Evolutionary conservation across 2,113 vertebrate genomes (phyloP), one percentile per base, ranked within the genome.

Genomic region (Pyxicephalus adspersus): DNA sequence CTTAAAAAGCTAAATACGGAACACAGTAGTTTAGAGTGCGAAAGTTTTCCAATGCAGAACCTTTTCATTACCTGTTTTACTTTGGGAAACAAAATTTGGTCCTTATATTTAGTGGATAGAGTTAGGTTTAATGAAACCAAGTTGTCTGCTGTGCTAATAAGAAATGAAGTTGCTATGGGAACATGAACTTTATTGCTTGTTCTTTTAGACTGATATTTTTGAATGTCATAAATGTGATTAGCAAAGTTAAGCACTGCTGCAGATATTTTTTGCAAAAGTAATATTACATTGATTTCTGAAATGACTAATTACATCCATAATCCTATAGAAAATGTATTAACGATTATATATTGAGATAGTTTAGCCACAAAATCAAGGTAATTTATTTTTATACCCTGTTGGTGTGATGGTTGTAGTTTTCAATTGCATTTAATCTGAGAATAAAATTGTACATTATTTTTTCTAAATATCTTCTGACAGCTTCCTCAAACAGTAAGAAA

Each of bases 201-300:
- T 71, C 55, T 80, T 63, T 80, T 80, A 52, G 75, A 68, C 65
- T 80, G 65, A 71, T 80, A 80, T 71, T 80, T 71, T 80, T 80
- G 77, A 80, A 80, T 80, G 77, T 80, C 77, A 80, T 70, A 71
- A 71, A 80, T 80, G 55, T 80, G 65, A 80, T 71, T 80, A 80
- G 65, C 25, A 60, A 70, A 70, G 77, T 80, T 80, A 70, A 61
- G 57, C 66, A 70, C 17, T 5, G 50, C 64, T 79, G 23, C 29
- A 22, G 54, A 51, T 64, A 70, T 70, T 45, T 45, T 60, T 17
- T 79, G 45, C 66, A 23, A 77, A 54, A 65, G 45, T 64, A 29
- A 77, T 51, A 31, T 22, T 64, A 77, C 29, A 64, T 52, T 65
- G 45, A 77, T 77, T 77, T 77, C 16, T 45, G 65, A 64, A 64